A percentile compares a stretch with the other conserved stretches of the same genome.
phyloP scores from a whole-genome alignment of 2,888 invertebrate genomes.

The Dryomyza anilis region DNA sequence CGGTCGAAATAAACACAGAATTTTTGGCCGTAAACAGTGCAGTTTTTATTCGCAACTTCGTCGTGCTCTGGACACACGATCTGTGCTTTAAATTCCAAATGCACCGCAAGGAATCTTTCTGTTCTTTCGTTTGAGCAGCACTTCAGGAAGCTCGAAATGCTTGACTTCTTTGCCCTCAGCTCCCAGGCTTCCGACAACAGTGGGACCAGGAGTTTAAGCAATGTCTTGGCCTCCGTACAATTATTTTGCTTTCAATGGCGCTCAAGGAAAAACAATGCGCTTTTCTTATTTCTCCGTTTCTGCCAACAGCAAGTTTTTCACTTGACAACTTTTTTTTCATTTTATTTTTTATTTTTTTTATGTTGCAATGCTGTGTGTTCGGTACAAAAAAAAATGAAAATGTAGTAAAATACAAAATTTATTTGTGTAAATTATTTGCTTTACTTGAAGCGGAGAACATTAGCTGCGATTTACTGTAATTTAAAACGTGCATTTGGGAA shows the following conservation, averaged over 20 bases:
- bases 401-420: conserved; percentile 7
- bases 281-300: no score
- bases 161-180: not conserved
- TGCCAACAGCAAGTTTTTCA: no score
- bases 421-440: not conserved
- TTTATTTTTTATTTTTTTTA: no score
- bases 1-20: no score
- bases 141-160: not conserved
- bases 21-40: no score
- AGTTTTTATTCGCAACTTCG: not conserved
- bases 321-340: no score
- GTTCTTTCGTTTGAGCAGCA: conserved; percentile 1
- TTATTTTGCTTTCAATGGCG: no score
- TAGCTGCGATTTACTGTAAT: not conserved
- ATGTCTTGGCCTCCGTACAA: conserved; percentile 1
- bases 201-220: no score
- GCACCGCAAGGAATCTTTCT: conserved; percentile 11
- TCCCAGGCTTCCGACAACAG: no score
- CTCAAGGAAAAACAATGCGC: not conserved
- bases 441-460: not conserved
- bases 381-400: not conserved
- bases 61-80: not conserved
- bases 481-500: no score
- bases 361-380: no score
- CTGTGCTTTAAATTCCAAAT: conserved; percentile 8